Percentiles rank a stretch among this genome's conserved stretches.
Evolutionary conservation across 2,797 vertebrate species (phyloP).

Genomic region (Hydrophis major): DNA sequence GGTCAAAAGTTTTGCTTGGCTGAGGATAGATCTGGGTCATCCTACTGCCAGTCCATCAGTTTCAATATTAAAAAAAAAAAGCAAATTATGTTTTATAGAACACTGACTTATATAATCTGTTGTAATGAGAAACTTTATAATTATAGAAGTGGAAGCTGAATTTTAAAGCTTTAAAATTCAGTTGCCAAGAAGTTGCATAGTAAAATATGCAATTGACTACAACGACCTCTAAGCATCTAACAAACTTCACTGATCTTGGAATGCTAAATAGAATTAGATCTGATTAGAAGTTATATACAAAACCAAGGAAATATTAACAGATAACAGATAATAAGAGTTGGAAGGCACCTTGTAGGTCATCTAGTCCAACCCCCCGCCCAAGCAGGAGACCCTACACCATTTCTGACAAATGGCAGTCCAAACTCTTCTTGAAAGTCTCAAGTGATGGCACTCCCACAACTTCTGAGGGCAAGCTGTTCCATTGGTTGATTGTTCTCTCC

Average conservation of each 20-base stretch:
- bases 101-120: neutral
- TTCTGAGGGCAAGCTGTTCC: too few relatives aligned
- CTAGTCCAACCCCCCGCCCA: too few relatives aligned
- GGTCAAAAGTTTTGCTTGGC: neutral
- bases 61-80: neutral
- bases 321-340: too few relatives aligned
- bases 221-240: neutral
- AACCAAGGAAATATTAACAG: neutral
- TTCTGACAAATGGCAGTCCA: too few relatives aligned
- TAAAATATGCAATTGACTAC: neutral
- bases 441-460: too few relatives aligned
- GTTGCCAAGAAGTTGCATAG: too few relatives aligned
- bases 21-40: neutral
- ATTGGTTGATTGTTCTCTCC: too few relatives aligned
- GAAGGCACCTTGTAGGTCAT: too few relatives aligned
- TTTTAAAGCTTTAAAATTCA: too few relatives aligned
- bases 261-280: neutral
- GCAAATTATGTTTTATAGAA: neutral
- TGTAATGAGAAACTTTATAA: neutral
- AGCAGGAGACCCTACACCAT: too few relatives aligned
- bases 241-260: neutral
- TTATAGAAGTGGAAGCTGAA: neutral
- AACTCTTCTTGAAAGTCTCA: too few relatives aligned
- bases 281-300: neutral
- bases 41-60: neutral